A percentile compares a stretch with the other conserved stretches of the same genome.
Evolutionary conservation across 64 coral and sea anemone species (phyloP).

Genomic region (Trachythela sp.): DNA sequence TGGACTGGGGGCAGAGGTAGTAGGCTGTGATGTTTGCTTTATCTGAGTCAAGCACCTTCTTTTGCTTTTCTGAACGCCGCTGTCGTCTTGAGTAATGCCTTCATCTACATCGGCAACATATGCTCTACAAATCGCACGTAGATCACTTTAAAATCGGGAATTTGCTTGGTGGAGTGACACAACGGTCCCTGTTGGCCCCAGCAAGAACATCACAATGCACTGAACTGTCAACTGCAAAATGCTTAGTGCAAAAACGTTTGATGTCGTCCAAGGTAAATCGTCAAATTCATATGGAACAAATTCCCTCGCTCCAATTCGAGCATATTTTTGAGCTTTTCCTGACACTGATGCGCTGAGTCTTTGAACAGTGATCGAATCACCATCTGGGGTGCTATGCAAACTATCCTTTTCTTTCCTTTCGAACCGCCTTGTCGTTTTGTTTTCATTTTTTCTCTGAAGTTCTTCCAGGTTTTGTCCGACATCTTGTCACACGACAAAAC

Average conservation of each 20-base stretch:
- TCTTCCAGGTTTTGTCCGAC: background rate
- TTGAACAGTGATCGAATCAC: conserved; percentile 30
- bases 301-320: conserved; percentile 32
- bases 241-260: conserved; percentile 36
- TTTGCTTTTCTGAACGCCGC: conserved; percentile 20
- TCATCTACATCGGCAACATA: conserved; percentile 25
- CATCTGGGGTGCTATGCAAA: background rate
- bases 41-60: background rate
- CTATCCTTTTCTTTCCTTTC: conserved; percentile 12
- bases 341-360: conserved; percentile 29
- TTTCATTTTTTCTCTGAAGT: conserved; percentile 37
- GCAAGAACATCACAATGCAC: conserved; percentile 39
- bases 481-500: no score
- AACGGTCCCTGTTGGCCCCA: conserved; percentile 35
- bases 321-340: conserved; percentile 39
- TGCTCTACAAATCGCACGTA: conserved; percentile 26
- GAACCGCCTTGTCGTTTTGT: conserved; percentile 28
- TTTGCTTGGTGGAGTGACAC: background rate
- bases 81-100: background rate
- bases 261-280: background rate
- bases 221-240: conserved; percentile 19
- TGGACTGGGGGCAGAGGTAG: background rate
- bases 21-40: conserved; percentile 17
- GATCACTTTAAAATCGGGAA: conserved; percentile 40
- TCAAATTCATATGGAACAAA: conserved; percentile 31